Evolutionary conservation across 2,797 vertebrate species (phyloP).

Genomic region (Mormyrus proboscirostris): DNA sequence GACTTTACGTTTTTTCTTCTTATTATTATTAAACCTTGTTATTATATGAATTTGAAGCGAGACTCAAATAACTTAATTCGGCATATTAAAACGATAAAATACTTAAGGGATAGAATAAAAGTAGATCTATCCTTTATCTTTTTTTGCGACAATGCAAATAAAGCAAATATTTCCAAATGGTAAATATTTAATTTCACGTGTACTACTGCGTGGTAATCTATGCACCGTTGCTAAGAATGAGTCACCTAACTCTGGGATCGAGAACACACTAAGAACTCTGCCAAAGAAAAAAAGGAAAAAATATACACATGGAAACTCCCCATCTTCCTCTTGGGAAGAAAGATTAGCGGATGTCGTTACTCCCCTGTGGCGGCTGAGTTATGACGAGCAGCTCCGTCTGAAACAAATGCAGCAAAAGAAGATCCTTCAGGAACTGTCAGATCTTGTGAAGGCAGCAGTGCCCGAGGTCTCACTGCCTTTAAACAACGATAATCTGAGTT

Average conservation of each 20-base stretch:
- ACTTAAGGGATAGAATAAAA: background rate
- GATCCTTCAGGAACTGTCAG: conserved; percentile 57
- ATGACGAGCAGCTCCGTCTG: conserved; percentile 71
- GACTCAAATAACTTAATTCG: background rate
- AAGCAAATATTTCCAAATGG: background rate
- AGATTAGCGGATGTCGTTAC: conserved; percentile 64
- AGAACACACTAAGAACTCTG: background rate
- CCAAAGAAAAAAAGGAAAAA: conserved; percentile 32
- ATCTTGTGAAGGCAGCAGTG: conserved; percentile 32
- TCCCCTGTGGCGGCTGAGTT: conserved; percentile 75
- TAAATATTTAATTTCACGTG: background rate
- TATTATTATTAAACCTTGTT: background rate
- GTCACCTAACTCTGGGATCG: background rate
- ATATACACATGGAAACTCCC: conserved; percentile 20
- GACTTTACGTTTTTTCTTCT: background rate
- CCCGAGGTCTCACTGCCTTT: conserved; percentile 14
- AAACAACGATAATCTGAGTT: conserved; percentile 42
- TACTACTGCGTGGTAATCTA: background rate
- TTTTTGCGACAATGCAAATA: background rate
- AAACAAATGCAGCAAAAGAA: conserved; percentile 67
- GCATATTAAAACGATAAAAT: background rate
- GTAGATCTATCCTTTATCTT: background rate
- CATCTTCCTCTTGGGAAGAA: conserved; percentile 55
- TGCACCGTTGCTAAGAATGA: conserved; percentile 5
- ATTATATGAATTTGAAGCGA: background rate